Evolutionary conservation across 2,113 vertebrate species (phyloP).

Genomic region (Sphaerodactylus townsendi): DNA sequence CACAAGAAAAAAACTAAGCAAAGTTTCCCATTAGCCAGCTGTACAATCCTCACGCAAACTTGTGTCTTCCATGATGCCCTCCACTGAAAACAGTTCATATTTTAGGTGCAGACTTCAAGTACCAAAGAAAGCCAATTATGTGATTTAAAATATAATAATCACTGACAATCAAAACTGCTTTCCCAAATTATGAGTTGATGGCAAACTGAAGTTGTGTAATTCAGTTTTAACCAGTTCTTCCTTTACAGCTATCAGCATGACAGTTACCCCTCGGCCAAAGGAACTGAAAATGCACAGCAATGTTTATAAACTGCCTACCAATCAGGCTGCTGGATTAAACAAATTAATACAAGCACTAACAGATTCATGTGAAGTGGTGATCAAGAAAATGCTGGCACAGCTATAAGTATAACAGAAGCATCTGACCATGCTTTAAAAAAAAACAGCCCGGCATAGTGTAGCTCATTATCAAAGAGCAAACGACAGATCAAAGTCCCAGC

Average conservation of each 20-base stretch:
- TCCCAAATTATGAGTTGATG: no score
- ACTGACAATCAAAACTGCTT: no score
- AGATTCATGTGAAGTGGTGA: fast-evolving
- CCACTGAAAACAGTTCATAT: no score
- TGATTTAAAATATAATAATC: no score
- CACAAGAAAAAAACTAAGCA: not conserved
- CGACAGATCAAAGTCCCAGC: conserved; percentile 50
- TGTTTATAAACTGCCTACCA: not conserved
- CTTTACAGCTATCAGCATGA: not conserved
- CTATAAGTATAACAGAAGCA: not conserved
- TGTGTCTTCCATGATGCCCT: not conserved
- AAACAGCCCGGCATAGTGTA: not conserved
- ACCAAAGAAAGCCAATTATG: no score
- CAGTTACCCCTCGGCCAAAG: not conserved
- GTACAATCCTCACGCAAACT: not conserved
- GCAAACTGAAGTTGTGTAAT: not conserved
- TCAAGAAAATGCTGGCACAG: conserved; percentile 11
- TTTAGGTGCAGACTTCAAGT: no score
- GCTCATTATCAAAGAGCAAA: conserved; percentile 30
- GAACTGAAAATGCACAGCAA: not conserved
- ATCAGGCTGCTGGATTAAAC: not conserved
- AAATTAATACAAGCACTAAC: not conserved
- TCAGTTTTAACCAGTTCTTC: not conserved
- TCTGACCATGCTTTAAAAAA: conserved; percentile 27
- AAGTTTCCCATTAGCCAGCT: not conserved